phyloP scores from a whole-genome alignment of 2,113 vertebrate species.

The Barnardius zonarius region DNA sequence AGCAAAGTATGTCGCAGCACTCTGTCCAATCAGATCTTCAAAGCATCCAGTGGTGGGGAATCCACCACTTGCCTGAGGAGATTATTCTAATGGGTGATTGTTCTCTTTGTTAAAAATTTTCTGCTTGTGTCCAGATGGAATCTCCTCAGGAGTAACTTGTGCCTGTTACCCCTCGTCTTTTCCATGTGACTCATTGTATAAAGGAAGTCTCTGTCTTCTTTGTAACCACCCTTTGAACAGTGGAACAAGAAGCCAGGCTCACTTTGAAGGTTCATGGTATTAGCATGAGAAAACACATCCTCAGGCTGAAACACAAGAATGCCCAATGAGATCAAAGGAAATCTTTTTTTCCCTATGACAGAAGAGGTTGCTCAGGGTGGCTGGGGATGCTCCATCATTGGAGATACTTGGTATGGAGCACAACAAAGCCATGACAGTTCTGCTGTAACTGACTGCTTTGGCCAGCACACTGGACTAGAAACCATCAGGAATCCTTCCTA shows the following conservation, averaged over 20 bases:
- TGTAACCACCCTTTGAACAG: neutral
- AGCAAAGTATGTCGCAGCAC: neutral
- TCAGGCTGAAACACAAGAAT: neutral
- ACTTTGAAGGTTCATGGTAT: neutral
- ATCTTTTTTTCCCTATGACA: neutral
- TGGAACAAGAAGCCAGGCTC: neutral
- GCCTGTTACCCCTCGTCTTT: neutral
- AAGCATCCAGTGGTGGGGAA: neutral
- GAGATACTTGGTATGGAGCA: neutral
- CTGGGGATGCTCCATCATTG: neutral
- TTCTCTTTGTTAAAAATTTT: neutral
- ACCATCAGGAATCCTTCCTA: neutral
- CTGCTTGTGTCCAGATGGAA: neutral
- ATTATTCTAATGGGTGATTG: neutral
- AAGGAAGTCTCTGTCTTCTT: neutral
- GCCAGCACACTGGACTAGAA: neutral
- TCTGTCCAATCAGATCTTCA: neutral
- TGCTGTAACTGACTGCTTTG: neutral
- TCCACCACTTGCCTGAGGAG: neutral
- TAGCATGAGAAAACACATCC: neutral
- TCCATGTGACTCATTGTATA: neutral
- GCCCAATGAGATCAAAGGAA: neutral
- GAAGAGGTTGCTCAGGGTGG: neutral
- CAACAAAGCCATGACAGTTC: neutral
- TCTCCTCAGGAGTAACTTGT: neutral